A percentile compares a stretch with the other conserved stretches of the same genome.
Evolutionary conservation across 2,797 vertebrate genomes (phyloP).

Genomic region (Vipera ursinii): DNA sequence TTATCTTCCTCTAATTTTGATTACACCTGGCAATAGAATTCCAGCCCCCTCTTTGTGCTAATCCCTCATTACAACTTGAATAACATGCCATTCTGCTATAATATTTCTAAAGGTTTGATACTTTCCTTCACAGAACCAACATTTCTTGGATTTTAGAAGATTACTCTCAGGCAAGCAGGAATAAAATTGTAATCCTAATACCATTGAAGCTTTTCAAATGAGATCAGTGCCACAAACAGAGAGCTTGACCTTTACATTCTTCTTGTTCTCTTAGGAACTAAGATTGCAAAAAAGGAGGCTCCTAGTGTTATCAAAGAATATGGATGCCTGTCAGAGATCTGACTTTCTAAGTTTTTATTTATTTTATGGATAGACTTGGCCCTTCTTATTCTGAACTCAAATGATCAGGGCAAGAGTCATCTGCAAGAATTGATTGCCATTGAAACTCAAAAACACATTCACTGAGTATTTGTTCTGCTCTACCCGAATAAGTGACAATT

Average conservation of each 20-base stretch:
- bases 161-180: not conserved
- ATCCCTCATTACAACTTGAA: not conserved
- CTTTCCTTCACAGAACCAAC: not conserved
- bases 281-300: not conserved
- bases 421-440: not conserved
- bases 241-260: not conserved
- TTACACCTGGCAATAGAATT: not conserved
- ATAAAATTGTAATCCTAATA: not conserved
- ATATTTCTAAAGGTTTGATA: not conserved
- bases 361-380: not conserved
- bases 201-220: not conserved
- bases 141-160: not conserved
- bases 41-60: not conserved
- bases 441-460: not conserved
- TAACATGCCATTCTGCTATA: not conserved
- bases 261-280: not conserved
- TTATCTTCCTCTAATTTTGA: slow-evolving; percentile 3
- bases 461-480: not conserved
- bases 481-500: not conserved
- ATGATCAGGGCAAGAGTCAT: not conserved
- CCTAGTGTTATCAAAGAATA: not conserved
- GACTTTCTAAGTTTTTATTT: not conserved
- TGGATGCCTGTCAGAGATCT: not conserved
- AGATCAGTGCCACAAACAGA: not conserved
- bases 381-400: not conserved